Base-by-base conservation (phyloP, 2,797 vertebrate genomes). In the Pangasius mekongensis region DNA sequence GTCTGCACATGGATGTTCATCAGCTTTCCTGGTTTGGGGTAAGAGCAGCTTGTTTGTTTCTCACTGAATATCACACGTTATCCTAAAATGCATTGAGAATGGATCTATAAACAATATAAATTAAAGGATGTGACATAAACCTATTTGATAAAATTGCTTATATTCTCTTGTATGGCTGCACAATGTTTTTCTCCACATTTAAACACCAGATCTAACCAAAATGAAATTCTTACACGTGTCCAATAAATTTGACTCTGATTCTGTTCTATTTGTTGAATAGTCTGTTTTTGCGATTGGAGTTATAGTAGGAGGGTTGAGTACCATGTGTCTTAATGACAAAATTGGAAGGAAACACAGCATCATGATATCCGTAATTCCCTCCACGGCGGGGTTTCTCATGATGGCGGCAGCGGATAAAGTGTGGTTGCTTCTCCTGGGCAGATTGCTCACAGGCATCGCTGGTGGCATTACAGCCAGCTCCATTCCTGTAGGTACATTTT, bases 321-420 rank as follows among this genome's bases (percentile, higher is more conserved):
- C 97, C 88, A 99, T 99, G 98, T 0, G 97, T 74, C 96, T 99
- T 90, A 99, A 97, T 0, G 98, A 99, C 93, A 89, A 93, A 90
- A 93, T 98, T 74, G 98, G 98, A 67, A 96, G 98, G 76, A 99
- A 99, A 89, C 89, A 97, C 64, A 98, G 97, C 95, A 98, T 99
- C 94, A 98, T 99, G 97, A 90, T 96, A 92, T 99, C 98, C 0
- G 97, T 96, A 0, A 54, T 98, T 11, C 98, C 98, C 56, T 58
- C 0, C 56, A 7, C 87, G 0, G 36, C 93, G 0, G 98, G 98
- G 16, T 98, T 97, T 58, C 92, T 97, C 2, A 89, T 99, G 87
- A 94, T 99, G 96, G 97, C 96, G 0, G 91, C 95, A 0, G 98
- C 98, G 11, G 93, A 93, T 1, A 87, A 94, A 7, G 13, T 96